Percentiles rank a stretch among this genome's conserved stretches.
Conservation (phyloP, 2,888 invertebrate genomes). For the Apotomis turbidana region DNA sequence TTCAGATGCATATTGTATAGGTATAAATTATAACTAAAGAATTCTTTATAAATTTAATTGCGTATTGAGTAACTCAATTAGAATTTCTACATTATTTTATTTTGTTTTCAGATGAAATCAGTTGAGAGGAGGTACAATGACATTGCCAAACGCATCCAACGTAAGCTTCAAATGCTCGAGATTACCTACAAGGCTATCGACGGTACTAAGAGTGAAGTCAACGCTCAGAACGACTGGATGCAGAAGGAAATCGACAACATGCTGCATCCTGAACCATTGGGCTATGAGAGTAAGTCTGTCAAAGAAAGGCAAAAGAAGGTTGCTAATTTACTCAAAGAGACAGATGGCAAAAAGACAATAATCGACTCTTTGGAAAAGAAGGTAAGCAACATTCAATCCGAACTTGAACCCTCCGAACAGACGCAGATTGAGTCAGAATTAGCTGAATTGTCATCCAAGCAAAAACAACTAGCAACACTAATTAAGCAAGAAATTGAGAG, state of each 20-base stretch:
- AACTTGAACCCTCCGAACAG: conserved; percentile 93
- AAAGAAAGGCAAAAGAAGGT: conserved; percentile 89
- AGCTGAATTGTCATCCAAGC: conserved; percentile 88
- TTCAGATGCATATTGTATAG: neutral
- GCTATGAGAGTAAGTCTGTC: conserved; percentile 90
- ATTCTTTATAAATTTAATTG: neutral
- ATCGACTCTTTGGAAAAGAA: conserved; percentile 93
- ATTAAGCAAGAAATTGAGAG: conserved; percentile 90
- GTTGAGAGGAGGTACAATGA: conserved; percentile 93
- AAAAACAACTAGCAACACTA: conserved; percentile 88
- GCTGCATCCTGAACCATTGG: conserved; percentile 87
- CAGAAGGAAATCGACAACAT: conserved; percentile 88
- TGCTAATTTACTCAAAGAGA: conserved; percentile 91
- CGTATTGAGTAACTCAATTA: neutral
- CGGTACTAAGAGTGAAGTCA: conserved; percentile 91
- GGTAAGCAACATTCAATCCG: conserved; percentile 91
- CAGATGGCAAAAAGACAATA: conserved; percentile 92
- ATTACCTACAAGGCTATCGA: conserved; percentile 93
- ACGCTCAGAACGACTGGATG: conserved; percentile 91
- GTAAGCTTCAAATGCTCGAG: conserved; percentile 92
- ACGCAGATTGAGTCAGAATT: conserved; percentile 90
- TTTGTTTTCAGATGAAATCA: conserved; percentile 86
- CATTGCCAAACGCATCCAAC: conserved; percentile 91
- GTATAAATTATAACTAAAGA: too few relatives aligned
- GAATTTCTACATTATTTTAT: conserved; percentile 13